Percentiles rank a stretch among this genome's conserved stretches.
phyloP scores from a whole-genome alignment of 2,113 vertebrate species.

The Laticauda colubrina region DNA sequence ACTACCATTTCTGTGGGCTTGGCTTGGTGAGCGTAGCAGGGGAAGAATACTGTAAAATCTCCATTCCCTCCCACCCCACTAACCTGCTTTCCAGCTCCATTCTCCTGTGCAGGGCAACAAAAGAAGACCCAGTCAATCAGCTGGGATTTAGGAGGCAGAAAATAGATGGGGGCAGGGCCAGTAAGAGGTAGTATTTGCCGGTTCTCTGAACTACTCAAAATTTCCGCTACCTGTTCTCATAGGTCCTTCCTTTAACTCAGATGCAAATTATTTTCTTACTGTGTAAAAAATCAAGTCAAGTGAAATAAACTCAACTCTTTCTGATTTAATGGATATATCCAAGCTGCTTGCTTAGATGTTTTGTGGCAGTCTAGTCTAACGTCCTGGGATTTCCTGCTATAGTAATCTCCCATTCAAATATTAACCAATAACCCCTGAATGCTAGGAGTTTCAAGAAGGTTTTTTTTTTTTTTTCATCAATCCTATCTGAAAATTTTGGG shows the following conservation, averaged over 20 bases:
- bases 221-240: not conserved
- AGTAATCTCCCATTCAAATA: not conserved
- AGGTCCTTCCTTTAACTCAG: not conserved
- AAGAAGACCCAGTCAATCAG: too few relatives aligned
- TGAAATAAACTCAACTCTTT: not conserved
- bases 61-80: too few relatives aligned
- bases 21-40: too few relatives aligned
- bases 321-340: not conserved
- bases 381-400: not conserved
- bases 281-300: not conserved
- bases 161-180: too few relatives aligned
- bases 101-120: too few relatives aligned
- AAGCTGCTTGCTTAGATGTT: not conserved
- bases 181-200: too few relatives aligned
- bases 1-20: too few relatives aligned
- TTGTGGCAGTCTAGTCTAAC: not conserved
- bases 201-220: too few relatives aligned
- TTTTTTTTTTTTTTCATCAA: not conserved
- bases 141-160: too few relatives aligned
- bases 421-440: not conserved
- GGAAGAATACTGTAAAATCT: too few relatives aligned
- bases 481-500: not conserved
- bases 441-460: not conserved
- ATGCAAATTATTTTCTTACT: not conserved
- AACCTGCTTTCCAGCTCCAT: too few relatives aligned